Evolutionary conservation across 2,888 invertebrate species (phyloP).

Genomic region (Physocephala rufipes): DNA sequence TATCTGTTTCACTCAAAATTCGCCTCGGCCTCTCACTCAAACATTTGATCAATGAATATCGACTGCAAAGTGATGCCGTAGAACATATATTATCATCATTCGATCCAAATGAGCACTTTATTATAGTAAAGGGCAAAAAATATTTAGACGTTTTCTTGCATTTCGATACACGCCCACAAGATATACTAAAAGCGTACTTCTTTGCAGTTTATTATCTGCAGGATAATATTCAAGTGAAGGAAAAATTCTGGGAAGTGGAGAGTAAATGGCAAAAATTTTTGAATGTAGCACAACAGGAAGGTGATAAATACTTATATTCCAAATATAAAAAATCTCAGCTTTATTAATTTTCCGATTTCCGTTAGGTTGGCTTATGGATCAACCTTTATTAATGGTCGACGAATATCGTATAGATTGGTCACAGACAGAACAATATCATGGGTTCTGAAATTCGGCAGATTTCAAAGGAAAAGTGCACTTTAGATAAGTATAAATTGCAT

Average conservation of each 20-base stretch:
- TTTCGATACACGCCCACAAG: conserved; percentile 63
- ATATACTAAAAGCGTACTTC: conserved; percentile 65
- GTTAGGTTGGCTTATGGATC: conserved; percentile 71
- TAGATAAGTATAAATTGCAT: conserved; percentile 28
- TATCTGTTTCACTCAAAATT: conserved; percentile 63
- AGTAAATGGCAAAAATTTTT: conserved; percentile 68
- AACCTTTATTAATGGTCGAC: conserved; percentile 70
- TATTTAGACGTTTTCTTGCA: conserved; percentile 65
- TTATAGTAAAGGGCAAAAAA: conserved; percentile 64
- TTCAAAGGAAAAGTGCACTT: conserved; percentile 3
- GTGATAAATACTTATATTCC: conserved; percentile 41
- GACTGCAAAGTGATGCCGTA: conserved; percentile 59
- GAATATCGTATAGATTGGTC: conserved; percentile 70
- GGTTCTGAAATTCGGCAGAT: conserved; percentile 8
- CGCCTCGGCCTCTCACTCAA: conserved; percentile 62
- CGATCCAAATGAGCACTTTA: conserved; percentile 65
- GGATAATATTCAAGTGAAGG: conserved; percentile 65
- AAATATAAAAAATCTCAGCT: not conserved
- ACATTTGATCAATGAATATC: conserved; percentile 62
- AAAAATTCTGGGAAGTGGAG: conserved; percentile 67
- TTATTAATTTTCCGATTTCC: conserved; percentile 36
- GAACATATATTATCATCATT: conserved; percentile 65
- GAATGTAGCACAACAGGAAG: conserved; percentile 65
- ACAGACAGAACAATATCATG: conserved; percentile 16
- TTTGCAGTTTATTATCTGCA: conserved; percentile 66